phyloP scores from a whole-genome alignment of 2,888 invertebrate species.

The Drosophila seclusa region DNA sequence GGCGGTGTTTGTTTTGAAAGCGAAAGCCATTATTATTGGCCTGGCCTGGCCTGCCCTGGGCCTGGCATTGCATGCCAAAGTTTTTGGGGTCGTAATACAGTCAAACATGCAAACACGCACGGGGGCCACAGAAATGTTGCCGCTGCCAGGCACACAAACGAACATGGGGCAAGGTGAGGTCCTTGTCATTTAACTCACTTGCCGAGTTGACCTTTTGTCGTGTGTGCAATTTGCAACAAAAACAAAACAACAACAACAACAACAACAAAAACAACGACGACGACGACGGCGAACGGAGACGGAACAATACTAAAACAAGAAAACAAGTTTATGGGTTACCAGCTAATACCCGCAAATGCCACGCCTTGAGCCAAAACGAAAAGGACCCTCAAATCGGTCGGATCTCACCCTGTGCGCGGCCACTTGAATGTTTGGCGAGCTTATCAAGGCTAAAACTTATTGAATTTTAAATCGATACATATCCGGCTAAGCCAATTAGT shows the following conservation, averaged over 20 bases:
- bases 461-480: constrained; percentile 73
- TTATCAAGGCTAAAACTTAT: constrained; percentile 67
- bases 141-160: constrained; percentile 45
- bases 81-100: constrained; percentile 71
- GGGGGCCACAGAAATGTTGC: constrained; percentile 33
- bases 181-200: constrained; percentile 78
- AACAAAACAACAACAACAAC: neutral
- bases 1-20: constrained; percentile 71
- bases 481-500: constrained; percentile 65
- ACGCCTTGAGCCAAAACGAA: constrained; percentile 61
- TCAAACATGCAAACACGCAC: constrained; percentile 75
- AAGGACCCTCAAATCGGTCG: constrained; percentile 1
- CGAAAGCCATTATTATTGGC: constrained; percentile 74
- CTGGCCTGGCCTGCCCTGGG: constrained; percentile 27
- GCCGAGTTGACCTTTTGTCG: constrained; percentile 70
- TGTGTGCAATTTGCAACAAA: constrained; percentile 49
- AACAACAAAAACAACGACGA: constrained; percentile 4
- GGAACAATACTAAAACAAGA: constrained; percentile 16
- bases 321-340: constrained; percentile 47
- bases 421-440: constrained; percentile 67
- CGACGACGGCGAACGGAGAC: constrained; percentile 2
- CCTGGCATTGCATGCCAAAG: constrained; percentile 70
- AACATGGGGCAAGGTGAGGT: constrained; percentile 65
- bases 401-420: neutral
- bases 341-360: constrained; percentile 66